Conservation (phyloP, 2,113 vertebrate genomes). For the Tyto alba region DNA sequence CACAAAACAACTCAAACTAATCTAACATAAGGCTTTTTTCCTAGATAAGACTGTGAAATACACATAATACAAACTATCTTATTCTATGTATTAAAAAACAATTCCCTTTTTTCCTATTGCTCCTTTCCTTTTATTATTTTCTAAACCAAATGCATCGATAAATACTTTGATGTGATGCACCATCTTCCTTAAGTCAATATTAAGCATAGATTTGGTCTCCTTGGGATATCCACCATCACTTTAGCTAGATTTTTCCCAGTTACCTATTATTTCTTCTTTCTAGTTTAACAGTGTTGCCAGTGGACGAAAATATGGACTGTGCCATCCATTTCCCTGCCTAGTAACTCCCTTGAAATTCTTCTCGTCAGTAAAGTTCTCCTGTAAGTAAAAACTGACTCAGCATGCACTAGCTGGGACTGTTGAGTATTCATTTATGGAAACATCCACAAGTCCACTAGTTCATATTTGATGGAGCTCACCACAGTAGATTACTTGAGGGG, state of each 20-base stretch:
- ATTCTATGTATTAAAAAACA: background rate
- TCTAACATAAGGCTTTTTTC: background rate
- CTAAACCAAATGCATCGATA: background rate
- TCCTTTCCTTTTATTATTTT: background rate
- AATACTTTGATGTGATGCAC: background rate
- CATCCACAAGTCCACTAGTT: background rate
- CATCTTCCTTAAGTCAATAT: background rate
- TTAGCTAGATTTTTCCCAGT: background rate
- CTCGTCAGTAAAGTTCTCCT: background rate
- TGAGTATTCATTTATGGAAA: background rate
- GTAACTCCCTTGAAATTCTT: background rate
- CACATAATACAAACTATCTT: background rate
- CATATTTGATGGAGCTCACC: background rate
- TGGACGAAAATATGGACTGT: background rate
- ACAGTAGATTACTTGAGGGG: background rate
- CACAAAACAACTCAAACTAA: background rate
- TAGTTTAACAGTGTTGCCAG: background rate
- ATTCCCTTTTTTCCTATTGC: background rate
- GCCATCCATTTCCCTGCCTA: background rate
- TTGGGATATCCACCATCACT: background rate
- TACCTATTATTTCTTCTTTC: background rate
- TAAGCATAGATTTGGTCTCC: background rate
- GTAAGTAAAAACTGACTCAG: background rate
- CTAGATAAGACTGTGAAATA: background rate
- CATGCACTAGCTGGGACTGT: background rate